phyloP scores from a whole-genome alignment of 1,140 invertebrate genomes.

The Cydia pomonella region DNA sequence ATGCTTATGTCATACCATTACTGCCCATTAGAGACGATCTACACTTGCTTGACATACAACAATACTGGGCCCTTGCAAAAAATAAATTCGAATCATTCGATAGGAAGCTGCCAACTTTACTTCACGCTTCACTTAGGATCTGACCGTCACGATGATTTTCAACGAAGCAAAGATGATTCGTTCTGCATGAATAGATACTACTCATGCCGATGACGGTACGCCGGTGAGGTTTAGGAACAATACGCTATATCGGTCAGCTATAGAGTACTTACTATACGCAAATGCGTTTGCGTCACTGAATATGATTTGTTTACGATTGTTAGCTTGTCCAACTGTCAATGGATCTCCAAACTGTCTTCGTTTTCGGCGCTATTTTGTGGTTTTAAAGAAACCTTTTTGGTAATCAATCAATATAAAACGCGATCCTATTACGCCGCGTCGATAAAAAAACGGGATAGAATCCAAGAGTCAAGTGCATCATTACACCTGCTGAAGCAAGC shows the following conservation, averaged over 20 bases:
- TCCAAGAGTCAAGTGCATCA: not conserved
- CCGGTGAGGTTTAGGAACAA: constrained; percentile 44
- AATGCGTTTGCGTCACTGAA: constrained; percentile 35
- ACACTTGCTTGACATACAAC: constrained; percentile 36
- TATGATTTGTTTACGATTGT: constrained; percentile 13
- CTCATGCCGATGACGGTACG: constrained; percentile 36
- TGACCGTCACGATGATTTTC: constrained; percentile 42
- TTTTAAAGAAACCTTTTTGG: constrained; percentile 1
- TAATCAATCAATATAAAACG: not conserved
- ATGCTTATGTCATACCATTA: constrained; percentile 71
- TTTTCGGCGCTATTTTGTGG: not conserved
- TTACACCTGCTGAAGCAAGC: not conserved
- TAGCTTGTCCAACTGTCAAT: not conserved
- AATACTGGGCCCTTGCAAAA: constrained; percentile 25
- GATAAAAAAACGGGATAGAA: not conserved
- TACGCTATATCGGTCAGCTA: constrained; percentile 40
- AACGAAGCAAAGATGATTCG: constrained; percentile 52
- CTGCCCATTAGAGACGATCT: constrained; percentile 41
- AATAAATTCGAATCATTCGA: constrained; percentile 33
- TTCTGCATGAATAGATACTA: constrained; percentile 50
- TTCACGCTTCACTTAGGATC: constrained; percentile 38
- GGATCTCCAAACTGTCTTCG: not conserved
- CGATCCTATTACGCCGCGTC: not conserved
- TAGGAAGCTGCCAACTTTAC: constrained; percentile 36
- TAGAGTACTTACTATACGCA: constrained; percentile 19